Conservation (phyloP, 2,888 invertebrate species). For the Sinopyrophorus schimmeli region DNA sequence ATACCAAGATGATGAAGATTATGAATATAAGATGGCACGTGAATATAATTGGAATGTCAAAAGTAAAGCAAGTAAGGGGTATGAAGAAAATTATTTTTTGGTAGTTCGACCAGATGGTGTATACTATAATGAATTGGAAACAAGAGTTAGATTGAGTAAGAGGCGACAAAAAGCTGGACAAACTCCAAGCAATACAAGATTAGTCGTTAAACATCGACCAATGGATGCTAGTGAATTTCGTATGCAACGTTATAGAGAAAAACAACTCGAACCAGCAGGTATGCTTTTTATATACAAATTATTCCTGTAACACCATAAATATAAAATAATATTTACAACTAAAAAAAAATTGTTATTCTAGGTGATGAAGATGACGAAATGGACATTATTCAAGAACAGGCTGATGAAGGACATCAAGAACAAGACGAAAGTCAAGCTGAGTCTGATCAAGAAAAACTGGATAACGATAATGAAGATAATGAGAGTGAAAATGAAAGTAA, state of each 20-base stretch:
- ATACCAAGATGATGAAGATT: slow-evolving; percentile 88
- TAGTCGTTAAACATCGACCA: slow-evolving; percentile 89
- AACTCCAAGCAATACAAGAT: slow-evolving; percentile 69
- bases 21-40: slow-evolving; percentile 96
- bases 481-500: slow-evolving; percentile 48
- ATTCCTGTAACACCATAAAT: too few relatives aligned
- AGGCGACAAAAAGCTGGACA: slow-evolving; percentile 77
- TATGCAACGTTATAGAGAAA: slow-evolving; percentile 84
- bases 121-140: slow-evolving; percentile 94
- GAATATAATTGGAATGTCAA: slow-evolving; percentile 99
- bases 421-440: slow-evolving; percentile 62
- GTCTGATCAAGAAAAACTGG: slow-evolving; percentile 52
- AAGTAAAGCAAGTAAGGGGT: slow-evolving; percentile 69
- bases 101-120: slow-evolving; percentile 88
- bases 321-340: not conserved
- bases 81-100: slow-evolving; percentile 95
- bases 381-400: slow-evolving; percentile 57
- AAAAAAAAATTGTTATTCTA: slow-evolving; percentile 3
- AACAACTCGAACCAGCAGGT: slow-evolving; percentile 84
- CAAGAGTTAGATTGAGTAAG: slow-evolving; percentile 91
- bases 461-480: slow-evolving; percentile 47
- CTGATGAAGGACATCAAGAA: slow-evolving; percentile 63
- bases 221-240: slow-evolving; percentile 82
- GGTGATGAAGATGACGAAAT: slow-evolving; percentile 54
- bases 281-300: slow-evolving; percentile 39